These are phyloP conservation scores for Protodeltote pygarga DNA, from an alignment of 2,888 invertebrate genomes.

Conservation along the genomic window DNA sequence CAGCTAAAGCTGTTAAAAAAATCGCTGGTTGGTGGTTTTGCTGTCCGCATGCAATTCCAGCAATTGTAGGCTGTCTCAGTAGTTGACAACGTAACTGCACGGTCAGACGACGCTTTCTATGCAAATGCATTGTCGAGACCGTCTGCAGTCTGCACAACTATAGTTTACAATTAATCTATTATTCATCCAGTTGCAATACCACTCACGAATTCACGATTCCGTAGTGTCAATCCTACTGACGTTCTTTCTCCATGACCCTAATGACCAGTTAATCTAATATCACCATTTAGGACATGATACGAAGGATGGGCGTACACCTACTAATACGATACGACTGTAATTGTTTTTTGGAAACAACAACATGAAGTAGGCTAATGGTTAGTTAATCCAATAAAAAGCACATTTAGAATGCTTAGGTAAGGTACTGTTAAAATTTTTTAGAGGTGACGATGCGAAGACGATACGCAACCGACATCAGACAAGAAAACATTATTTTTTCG, in stretches of 20 bases:
- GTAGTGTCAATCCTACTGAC: conserved; percentile 12
- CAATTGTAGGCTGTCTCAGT: no score
- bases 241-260: conserved; percentile 18
- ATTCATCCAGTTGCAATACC: no score
- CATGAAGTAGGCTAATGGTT: conserved; percentile 55
- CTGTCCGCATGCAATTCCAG: no score
- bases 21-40: no score
- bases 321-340: conserved; percentile 19
- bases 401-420: conserved; percentile 43
- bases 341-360: conserved; percentile 43
- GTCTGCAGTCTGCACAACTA: no score
- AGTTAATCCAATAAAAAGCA: conserved; percentile 60
- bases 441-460: conserved; percentile 21
- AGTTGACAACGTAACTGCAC: no score
- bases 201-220: no score
- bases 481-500: no score
- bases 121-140: no score
- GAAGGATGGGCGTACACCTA: conserved; percentile 12
- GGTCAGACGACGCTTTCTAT: no score
- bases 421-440: conserved; percentile 14
- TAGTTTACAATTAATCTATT: no score
- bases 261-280: conserved; percentile 60
- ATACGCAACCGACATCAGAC: conserved; percentile 18
- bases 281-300: conserved; percentile 29
- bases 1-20: no score